Conservation (phyloP, 2,888 invertebrate genomes). For the Melinaea marsaeus region DNA sequence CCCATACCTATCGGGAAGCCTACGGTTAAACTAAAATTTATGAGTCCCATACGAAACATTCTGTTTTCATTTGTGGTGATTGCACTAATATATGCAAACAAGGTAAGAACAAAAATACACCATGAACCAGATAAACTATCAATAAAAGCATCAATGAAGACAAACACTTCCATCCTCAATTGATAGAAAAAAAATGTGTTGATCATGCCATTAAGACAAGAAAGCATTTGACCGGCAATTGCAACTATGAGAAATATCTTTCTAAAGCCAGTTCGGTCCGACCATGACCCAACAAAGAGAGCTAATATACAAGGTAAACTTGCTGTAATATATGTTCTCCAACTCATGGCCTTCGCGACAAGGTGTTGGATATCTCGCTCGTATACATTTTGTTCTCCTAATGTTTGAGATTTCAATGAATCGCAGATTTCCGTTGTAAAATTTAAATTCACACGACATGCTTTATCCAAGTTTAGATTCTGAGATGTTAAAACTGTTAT, state of each 20-base stretch:
- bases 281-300: slow-evolving; percentile 87
- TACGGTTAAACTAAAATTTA: slow-evolving; percentile 89
- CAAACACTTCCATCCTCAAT: slow-evolving; percentile 84
- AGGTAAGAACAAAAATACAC: slow-evolving; percentile 88
- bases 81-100: slow-evolving; percentile 89
- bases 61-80: slow-evolving; percentile 86
- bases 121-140: slow-evolving; percentile 88
- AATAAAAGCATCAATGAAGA: slow-evolving; percentile 84
- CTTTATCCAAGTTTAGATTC: slow-evolving; percentile 89
- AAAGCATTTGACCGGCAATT: slow-evolving; percentile 83
- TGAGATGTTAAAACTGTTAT: slow-evolving; percentile 83
- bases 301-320: slow-evolving; percentile 86
- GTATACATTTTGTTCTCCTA: slow-evolving; percentile 70
- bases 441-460: slow-evolving; percentile 87
- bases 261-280: slow-evolving; percentile 80
- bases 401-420: slow-evolving; percentile 82
- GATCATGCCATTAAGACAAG: slow-evolving; percentile 83
- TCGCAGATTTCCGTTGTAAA: slow-evolving; percentile 84
- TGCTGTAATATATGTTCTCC: slow-evolving; percentile 89
- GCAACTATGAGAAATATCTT: slow-evolving; percentile 87
- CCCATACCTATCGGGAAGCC: slow-evolving; percentile 93
- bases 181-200: slow-evolving; percentile 86
- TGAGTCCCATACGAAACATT: slow-evolving; percentile 88
- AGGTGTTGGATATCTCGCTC: slow-evolving; percentile 81
- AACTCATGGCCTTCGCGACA: slow-evolving; percentile 84